Conservation (phyloP, 2,113 vertebrate genomes). For the Cebus imitator region DNA sequence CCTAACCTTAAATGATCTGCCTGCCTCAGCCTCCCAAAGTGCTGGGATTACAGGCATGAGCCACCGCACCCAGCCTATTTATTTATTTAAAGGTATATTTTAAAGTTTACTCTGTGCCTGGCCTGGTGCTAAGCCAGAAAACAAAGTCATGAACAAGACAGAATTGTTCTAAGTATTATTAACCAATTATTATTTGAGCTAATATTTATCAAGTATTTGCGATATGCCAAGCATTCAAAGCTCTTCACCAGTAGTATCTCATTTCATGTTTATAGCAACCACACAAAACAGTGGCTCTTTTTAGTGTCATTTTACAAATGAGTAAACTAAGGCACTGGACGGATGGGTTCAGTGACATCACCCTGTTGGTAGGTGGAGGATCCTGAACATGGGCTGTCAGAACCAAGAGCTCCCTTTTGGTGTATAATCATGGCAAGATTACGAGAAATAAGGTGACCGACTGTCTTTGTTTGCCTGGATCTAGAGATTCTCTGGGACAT, state of each 20-base stretch:
- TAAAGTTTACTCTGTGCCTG: background rate
- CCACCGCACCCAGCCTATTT: background rate
- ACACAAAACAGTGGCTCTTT: background rate
- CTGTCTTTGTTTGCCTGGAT: background rate
- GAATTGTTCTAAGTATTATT: background rate
- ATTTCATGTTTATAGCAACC: background rate
- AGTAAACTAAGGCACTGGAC: background rate
- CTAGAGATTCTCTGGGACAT: background rate
- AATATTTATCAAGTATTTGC: background rate
- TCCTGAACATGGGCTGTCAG: background rate
- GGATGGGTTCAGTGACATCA: background rate
- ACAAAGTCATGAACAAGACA: background rate
- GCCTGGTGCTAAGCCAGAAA: background rate
- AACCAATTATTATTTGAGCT: background rate
- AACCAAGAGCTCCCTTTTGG: background rate
- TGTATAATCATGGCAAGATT: background rate
- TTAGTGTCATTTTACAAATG: background rate
- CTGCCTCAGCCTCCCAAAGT: too few species aligned
- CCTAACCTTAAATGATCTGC: too few species aligned
- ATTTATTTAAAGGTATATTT: background rate
- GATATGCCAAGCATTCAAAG: background rate
- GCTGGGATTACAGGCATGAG: too few species aligned
- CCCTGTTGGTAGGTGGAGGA: rapidly evolving
- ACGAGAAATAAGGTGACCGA: background rate
- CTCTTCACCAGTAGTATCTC: background rate